Conservation (phyloP, 2,888 invertebrate genomes). For the Leptinotarsa haldemani region DNA sequence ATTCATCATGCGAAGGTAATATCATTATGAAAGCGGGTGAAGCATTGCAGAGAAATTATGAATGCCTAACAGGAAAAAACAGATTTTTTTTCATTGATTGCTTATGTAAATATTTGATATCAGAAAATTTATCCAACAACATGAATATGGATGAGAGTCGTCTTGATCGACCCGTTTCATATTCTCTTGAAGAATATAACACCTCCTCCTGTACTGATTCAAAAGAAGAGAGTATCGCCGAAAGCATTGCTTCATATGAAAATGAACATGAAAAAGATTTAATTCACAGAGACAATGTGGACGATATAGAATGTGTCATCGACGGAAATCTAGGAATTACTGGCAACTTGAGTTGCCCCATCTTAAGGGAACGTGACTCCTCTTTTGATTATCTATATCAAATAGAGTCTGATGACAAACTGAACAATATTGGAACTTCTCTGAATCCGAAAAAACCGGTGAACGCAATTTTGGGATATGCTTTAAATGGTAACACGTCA, state of each 20-base stretch:
- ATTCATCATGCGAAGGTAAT: constrained; percentile 1
- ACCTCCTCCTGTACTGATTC: background rate
- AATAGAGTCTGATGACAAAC: constrained; percentile 16
- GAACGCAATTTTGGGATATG: constrained; percentile 31
- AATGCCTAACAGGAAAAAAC: constrained; percentile 9
- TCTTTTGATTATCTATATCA: constrained; percentile 32
- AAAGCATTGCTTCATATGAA: constrained; percentile 4
- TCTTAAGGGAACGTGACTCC: constrained; percentile 9
- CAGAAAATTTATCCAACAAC: background rate
- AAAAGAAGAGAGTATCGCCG: background rate
- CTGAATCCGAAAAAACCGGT: background rate
- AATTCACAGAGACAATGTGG: too few relatives aligned
- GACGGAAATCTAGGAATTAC: background rate
- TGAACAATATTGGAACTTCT: background rate
- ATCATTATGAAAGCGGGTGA: constrained; percentile 4
- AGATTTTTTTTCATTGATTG: constrained; percentile 30
- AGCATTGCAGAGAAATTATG: constrained; percentile 15
- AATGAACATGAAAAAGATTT: background rate
- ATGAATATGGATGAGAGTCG: background rate
- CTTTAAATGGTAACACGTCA: constrained; percentile 25
- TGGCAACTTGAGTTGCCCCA: constrained; percentile 40
- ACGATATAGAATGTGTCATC: background rate
- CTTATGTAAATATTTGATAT: constrained; percentile 25
- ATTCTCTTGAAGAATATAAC: too few relatives aligned
- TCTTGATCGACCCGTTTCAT: too few relatives aligned